Evolutionary conservation across 2,888 invertebrate genomes (phyloP), one percentile per base, ranked within the genome.

Genomic region (Galerucella nymphaeae): DNA sequence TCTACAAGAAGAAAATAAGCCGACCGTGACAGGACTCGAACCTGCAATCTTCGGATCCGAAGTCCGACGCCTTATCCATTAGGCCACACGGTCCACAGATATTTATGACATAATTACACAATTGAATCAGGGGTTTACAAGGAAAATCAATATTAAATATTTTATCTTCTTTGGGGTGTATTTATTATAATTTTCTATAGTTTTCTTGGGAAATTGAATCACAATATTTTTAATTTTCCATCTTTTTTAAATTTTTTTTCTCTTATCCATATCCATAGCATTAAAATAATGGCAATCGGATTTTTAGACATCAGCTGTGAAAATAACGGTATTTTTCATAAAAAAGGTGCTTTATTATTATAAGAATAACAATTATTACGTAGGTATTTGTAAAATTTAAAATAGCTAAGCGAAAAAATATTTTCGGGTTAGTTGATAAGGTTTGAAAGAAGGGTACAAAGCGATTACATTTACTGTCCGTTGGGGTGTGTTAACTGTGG

Each of bases 31-130:
- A 88, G 88, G 88, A 89, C 88, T 89, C 88, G 88, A 89, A 89
- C 88, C 88, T 88, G 88, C 88, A 88, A 88, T 89, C 88, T 88
- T 88, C 88, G 88, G 88, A 89, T 89, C 87, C 88, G 88, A 89
- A 89, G 88, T 88, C 90, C 90, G 90, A 90, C 90, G 90, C 90
- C 90, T 90, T 90, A 90, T 90, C 90, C 90, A 89, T 90, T 90
- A 90, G 90, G 90, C 90, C 90, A 90, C 90, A 90, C 89, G 89
- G 89, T 89, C 89, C 78, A 11, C 55, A n/a, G 2, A 16, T 0
- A 8, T 14, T 30, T 1, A 0, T 8, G 10, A 5, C 18, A 2
- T 42, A 13, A 14, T 13, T 2, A 14, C 14, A 4, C 14, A 10
- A 58, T 23, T 23, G 2, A 30, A 8, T 0, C 38, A 20, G 11